These are phyloP conservation scores for Cossypha caffra DNA, from an alignment of 2,797 vertebrate species.

Conservation along the genomic window DNA sequence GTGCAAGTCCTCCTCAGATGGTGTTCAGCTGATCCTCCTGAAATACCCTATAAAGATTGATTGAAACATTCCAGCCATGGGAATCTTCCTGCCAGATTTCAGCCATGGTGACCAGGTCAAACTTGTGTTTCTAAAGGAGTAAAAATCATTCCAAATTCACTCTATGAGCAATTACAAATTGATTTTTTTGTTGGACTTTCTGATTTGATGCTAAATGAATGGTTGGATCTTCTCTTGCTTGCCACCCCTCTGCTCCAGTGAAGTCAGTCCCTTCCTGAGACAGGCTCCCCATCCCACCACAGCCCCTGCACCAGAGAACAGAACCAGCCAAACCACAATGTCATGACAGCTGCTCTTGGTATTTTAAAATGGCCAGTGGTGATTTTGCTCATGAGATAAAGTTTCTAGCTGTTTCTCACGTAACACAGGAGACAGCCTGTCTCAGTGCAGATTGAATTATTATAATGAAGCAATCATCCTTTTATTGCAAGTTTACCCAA, in stretches of 20 bases:
- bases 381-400: slow-evolving; percentile 32
- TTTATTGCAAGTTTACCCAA: slow-evolving; percentile 10
- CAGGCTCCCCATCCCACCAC: not conserved
- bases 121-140: not conserved
- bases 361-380: slow-evolving; percentile 6
- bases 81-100: not conserved
- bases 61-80: not conserved
- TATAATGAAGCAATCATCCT: slow-evolving; percentile 2
- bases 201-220: not conserved
- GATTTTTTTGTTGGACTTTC: not conserved
- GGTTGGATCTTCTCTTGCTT: not conserved
- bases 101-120: not conserved
- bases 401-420: not conserved
- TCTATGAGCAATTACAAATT: not conserved
- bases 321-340: not conserved
- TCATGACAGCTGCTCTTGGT: not conserved
- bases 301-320: not conserved
- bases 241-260: not conserved
- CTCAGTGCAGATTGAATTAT: slow-evolving; percentile 27
- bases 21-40: not conserved
- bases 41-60: not conserved
- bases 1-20: not conserved
- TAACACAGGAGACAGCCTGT: slow-evolving; percentile 36
- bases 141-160: not conserved
- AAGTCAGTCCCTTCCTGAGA: not conserved